These are phyloP conservation scores for Clarias magur DNA, from an alignment of 2,113 vertebrate species.

Conservation along the genomic window DNA sequence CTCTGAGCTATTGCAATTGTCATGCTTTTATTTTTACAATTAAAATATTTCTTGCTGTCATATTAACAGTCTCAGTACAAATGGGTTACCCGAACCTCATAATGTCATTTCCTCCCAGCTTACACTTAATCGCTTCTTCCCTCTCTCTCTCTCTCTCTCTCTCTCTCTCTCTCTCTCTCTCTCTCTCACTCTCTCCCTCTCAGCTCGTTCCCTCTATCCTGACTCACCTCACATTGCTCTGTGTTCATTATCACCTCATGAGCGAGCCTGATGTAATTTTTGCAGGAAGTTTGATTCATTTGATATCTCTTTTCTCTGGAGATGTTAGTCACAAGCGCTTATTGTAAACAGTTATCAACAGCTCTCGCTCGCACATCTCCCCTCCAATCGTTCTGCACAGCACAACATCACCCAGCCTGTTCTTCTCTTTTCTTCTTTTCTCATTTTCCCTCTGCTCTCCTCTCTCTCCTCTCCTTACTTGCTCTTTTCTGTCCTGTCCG, in stretches of 20 bases:
- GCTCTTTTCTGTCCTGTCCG: neutral
- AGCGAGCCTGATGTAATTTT: slow-evolving; percentile 57
- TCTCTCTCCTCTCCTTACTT: neutral
- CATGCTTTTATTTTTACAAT: slow-evolving; percentile 8
- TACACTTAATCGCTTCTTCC: neutral
- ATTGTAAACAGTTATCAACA: slow-evolving; percentile 49
- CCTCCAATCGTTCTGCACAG: neutral
- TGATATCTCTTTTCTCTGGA: slow-evolving; percentile 39
- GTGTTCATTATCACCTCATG: slow-evolving; percentile 50
- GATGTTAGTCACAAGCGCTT: slow-evolving; percentile 13
- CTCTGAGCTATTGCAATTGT: neutral
- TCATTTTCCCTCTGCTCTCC: neutral
- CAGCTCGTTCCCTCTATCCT: slow-evolving; percentile 23
- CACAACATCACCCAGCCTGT: neutral
- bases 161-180: slow-evolving; percentile 32
- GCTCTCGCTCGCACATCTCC: slow-evolving; percentile 19
- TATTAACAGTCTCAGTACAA: neutral
- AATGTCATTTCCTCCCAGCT: neutral
- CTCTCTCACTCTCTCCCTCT: slow-evolving; percentile 34
- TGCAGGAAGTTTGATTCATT: slow-evolving; percentile 53
- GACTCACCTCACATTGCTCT: slow-evolving; percentile 30
- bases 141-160: slow-evolving; percentile 21
- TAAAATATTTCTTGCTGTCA: slow-evolving; percentile 1
- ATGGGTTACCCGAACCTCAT: neutral
- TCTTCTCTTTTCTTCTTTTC: neutral